phyloP scores from a whole-genome alignment of 2,888 invertebrate genomes.

The Philhelius pedissequus region DNA sequence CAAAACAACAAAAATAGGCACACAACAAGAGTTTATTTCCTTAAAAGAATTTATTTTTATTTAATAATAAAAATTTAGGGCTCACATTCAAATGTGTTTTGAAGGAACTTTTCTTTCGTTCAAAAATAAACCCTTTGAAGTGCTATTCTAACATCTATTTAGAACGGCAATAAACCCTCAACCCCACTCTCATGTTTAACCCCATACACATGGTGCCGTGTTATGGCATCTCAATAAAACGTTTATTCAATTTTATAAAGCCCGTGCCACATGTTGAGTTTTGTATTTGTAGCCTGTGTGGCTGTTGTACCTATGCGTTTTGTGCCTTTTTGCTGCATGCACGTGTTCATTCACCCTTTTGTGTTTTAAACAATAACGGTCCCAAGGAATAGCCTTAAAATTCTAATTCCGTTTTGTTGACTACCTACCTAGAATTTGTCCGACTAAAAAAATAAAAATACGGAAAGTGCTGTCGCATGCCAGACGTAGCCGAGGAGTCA shows the following conservation, averaged over 20 bases:
- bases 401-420: constrained; percentile 68
- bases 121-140: constrained; percentile 46
- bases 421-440: constrained; percentile 60
- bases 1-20: background rate
- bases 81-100: constrained; percentile 24
- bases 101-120: constrained; percentile 5
- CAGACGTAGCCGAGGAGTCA: constrained; percentile 41
- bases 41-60: background rate
- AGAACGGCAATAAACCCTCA: constrained; percentile 37
- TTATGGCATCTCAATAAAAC: constrained; percentile 65
- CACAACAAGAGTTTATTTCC: background rate
- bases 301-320: constrained; percentile 47
- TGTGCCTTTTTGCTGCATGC: constrained; percentile 31
- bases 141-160: constrained; percentile 47
- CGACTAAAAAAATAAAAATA: constrained; percentile 29
- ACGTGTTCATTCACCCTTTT: constrained; percentile 43
- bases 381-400: constrained; percentile 52
- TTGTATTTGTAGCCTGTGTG: constrained; percentile 9
- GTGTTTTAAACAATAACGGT: constrained; percentile 37
- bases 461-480: constrained; percentile 58
- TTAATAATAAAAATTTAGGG: constrained; percentile 62
- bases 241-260: constrained; percentile 66
- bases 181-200: background rate
- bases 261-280: constrained; percentile 64
- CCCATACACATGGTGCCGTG: constrained; percentile 35